Evolutionary conservation across 1,140 invertebrate species (phyloP).

Genomic region (silkworm (Bombyx mori)): DNA sequence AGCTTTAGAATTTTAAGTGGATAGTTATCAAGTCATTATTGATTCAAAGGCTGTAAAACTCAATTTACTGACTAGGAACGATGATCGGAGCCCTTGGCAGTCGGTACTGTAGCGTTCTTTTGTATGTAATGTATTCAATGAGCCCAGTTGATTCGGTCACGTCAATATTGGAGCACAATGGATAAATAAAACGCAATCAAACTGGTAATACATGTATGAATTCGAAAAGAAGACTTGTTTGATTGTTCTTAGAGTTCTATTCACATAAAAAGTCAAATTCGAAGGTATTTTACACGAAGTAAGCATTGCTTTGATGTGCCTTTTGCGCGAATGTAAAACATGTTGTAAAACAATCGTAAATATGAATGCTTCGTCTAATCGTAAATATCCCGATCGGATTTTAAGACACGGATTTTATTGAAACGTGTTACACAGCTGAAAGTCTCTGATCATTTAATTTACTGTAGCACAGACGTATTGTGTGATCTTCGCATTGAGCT

Average conservation of each 20-base stretch:
- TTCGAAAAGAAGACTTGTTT: background rate
- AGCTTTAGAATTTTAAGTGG: too few species aligned
- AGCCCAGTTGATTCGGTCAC: conserved; percentile 20
- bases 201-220: conserved; percentile 4
- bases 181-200: conserved; percentile 23
- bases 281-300: too few species aligned
- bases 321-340: too few species aligned
- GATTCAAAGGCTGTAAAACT: too few species aligned
- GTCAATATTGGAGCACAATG: conserved; percentile 54
- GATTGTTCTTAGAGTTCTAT: background rate
- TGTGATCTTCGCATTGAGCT: conserved; percentile 6
- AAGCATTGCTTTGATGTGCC: too few species aligned
- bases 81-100: conserved; percentile 4
- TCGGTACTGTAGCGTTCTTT: conserved; percentile 20
- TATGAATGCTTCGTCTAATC: too few species aligned
- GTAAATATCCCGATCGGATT: too few species aligned
- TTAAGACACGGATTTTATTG: too few species aligned
- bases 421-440: background rate
- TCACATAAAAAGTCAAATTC: too few species aligned
- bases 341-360: too few species aligned
- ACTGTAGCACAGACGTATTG: conserved; percentile 1
- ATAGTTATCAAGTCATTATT: too few species aligned
- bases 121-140: conserved; percentile 39
- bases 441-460: conserved; percentile 3
- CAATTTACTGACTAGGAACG: background rate